A percentile compares a stretch with the other conserved stretches of the same genome.
phyloP scores from a whole-genome alignment of 2,113 vertebrate genomes.

The Urocynchramus pylzowi region DNA sequence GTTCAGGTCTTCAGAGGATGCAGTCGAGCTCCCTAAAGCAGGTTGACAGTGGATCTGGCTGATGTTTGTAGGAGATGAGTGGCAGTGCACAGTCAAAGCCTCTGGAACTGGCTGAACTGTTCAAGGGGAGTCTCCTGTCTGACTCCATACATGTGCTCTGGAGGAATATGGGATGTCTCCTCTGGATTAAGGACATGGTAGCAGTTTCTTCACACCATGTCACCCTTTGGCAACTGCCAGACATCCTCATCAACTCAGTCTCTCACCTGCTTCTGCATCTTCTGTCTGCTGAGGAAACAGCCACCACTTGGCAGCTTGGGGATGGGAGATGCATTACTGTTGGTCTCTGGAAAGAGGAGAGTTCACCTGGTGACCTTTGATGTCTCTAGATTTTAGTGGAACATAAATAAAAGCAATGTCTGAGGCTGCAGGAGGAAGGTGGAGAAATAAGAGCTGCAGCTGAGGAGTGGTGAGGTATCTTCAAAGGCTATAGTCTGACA shows the following conservation, averaged over 20 bases:
- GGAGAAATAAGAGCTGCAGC: neutral
- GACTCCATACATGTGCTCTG: neutral
- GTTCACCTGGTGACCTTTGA: neutral
- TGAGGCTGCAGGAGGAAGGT: neutral
- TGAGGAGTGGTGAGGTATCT: neutral
- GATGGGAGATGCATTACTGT: neutral
- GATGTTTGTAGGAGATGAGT: neutral
- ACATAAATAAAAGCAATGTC: neutral
- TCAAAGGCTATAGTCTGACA: neutral
- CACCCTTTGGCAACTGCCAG: neutral
- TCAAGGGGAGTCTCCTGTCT: neutral
- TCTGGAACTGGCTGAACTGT: neutral
- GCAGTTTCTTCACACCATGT: neutral
- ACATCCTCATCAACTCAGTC: neutral
- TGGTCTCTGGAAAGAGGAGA: rapidly evolving
- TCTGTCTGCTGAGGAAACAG: neutral
- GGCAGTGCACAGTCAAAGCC: neutral
- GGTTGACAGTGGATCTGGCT: rapidly evolving
- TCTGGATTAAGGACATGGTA: neutral
- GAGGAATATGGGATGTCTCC: neutral
- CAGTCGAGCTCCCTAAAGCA: neutral
- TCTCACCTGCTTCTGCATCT: neutral
- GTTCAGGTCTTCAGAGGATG: neutral
- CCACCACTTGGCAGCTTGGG: neutral
- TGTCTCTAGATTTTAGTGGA: neutral